Conservation (phyloP, 2,888 invertebrate genomes). For the Drosophila bunnanda region DNA sequence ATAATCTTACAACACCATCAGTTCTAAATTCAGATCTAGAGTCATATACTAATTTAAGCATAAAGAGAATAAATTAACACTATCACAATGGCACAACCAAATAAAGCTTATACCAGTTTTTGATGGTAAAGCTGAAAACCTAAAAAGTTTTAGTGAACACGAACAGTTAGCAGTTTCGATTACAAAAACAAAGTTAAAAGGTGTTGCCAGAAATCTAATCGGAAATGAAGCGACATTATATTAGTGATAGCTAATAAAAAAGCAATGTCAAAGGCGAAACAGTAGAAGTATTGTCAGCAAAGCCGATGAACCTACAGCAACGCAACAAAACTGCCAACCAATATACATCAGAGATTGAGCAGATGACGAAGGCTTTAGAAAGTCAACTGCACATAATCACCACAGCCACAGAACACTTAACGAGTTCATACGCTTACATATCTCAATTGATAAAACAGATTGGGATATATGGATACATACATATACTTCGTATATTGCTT, state of each 20-base stretch:
- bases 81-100: background rate
- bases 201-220: background rate
- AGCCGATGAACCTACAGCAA: too few species aligned
- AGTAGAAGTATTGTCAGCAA: too few species aligned
- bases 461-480: too few species aligned
- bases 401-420: too few species aligned
- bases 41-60: background rate
- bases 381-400: too few species aligned
- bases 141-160: background rate
- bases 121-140: background rate
- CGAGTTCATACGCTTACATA: too few species aligned
- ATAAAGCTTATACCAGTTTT: background rate
- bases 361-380: background rate
- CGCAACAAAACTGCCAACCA: too few species aligned
- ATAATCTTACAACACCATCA: conserved; percentile 6
- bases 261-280: background rate
- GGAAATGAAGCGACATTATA: background rate
- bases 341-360: too few species aligned
- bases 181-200: too few species aligned
- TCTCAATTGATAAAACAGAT: too few species aligned
- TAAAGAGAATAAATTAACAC: background rate
- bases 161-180: too few species aligned
- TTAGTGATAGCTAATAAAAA: background rate
- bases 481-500: too few species aligned
- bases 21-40: conserved; percentile 4